A percentile compares a stretch with the other conserved stretches of the same genome.
These are phyloP conservation scores for Leucophenga maculata DNA, from an alignment of 2,888 invertebrate genomes.

Conservation along the genomic window DNA sequence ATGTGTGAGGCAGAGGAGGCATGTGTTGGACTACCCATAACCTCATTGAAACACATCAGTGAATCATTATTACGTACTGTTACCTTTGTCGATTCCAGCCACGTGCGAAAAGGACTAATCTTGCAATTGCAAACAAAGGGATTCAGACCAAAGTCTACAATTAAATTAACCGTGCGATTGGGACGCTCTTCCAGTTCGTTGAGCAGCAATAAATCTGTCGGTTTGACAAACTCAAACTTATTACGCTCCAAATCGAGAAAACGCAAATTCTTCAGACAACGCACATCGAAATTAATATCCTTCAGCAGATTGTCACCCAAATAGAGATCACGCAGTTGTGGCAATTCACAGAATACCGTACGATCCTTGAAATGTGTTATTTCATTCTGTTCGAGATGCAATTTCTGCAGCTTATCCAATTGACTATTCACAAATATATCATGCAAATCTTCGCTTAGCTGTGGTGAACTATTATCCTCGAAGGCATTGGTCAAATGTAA, in stretches of 20 bases:
- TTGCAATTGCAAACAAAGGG: constrained; percentile 81
- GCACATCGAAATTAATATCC: constrained; percentile 78
- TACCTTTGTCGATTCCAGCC: constrained; percentile 78
- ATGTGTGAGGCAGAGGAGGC: constrained; percentile 62
- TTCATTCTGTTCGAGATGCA: constrained; percentile 85
- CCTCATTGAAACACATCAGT: constrained; percentile 74
- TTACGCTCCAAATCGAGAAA: constrained; percentile 82
- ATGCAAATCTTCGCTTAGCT: constrained; percentile 79
- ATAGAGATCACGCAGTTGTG: constrained; percentile 79
- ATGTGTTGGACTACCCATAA: constrained; percentile 41
- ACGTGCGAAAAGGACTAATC: constrained; percentile 76
- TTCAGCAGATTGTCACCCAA: constrained; percentile 79
- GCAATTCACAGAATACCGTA: constrained; percentile 81
- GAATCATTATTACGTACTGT: constrained; percentile 75
- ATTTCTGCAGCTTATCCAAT: constrained; percentile 77
- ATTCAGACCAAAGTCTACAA: constrained; percentile 79
- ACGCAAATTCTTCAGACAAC: constrained; percentile 78
- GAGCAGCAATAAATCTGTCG: constrained; percentile 75
- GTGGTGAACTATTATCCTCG: constrained; percentile 77
- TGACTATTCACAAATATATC: constrained; percentile 81
- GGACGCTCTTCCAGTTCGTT: constrained; percentile 74
- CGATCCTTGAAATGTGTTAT: constrained; percentile 78
- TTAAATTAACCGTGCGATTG: constrained; percentile 72
- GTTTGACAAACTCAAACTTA: constrained; percentile 75
- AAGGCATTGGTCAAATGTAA: constrained; percentile 84